Base-by-base conservation (phyloP, 2,113 vertebrate species). In the Oncorhynchus mykiss region DNA sequence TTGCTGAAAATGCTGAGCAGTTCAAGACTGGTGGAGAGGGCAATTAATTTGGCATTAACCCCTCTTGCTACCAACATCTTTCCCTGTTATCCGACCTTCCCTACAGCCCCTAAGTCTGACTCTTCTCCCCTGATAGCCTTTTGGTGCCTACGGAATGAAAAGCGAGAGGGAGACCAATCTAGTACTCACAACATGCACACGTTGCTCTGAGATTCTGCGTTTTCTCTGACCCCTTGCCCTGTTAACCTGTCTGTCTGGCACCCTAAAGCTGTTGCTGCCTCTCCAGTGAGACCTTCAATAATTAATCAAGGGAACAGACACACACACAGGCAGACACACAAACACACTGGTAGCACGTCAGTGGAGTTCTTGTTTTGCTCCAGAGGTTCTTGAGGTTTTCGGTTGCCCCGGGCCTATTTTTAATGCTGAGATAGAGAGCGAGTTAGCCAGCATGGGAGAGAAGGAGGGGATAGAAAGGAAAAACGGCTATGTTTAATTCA, bases 201-300 rank as follows among this genome's bases (percentile, higher is more conserved):
- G 34, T 34, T 34, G 34, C 34, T 34, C 14, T 12, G 51, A 54
- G 51, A 54, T 39, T 80, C 57, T 78, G 72, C 14, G 31, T 78
- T 49, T 80, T 81, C 71, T 84, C 74, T 86, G 83, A 88, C 80
- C 82, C 82, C 70, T 73, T 84, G 82, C 79, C 73, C 84, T 8
- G 34, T 34, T 34, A 34, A 34, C 34, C 34, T 78, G 24, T 27
- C 39, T 67, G 45, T 31, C 49, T n/a, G 72, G 57, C 82, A 76
- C 64, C 66, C 49, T 80, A 65, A 86, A 82, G 86, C 71, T 81
- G 77, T 78, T 77, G 70, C 80, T 74, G 80, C 74, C 74, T 27
- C 25, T 66, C 24, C 22, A 66, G 64, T 25, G 9, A 66, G 25
- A 1, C 34, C 34, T 1, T 7, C 6, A 34, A 34, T 7, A 34